Evolutionary conservation across 2,797 vertebrate genomes (phyloP).

Genomic region (Zenarchopterus dispar): DNA sequence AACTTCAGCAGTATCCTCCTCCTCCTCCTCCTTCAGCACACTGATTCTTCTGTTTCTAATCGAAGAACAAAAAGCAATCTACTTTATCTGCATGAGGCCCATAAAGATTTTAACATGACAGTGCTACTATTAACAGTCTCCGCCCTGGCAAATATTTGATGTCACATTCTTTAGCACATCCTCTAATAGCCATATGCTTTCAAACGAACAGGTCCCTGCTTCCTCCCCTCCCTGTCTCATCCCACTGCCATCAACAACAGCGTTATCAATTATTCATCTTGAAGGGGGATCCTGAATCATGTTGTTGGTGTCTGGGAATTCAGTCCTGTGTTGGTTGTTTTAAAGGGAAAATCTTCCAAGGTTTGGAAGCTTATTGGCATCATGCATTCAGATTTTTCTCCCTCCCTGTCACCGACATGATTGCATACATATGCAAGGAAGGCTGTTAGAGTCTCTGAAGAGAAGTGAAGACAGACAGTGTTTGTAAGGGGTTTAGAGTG

Average conservation of each 20-base stretch:
- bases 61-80: conserved; percentile 21
- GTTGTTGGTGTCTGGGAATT: conserved; percentile 62
- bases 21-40: background rate
- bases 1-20: background rate
- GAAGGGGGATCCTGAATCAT: conserved; percentile 53
- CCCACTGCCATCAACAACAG: conserved; percentile 42
- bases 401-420: conserved; percentile 30
- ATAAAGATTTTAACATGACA: conserved; percentile 24
- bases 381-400: conserved; percentile 22
- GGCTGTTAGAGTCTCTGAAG: conserved; percentile 42
- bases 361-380: conserved; percentile 56
- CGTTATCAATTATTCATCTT: conserved; percentile 66
- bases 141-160: conserved; percentile 58
- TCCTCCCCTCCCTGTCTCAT: conserved; percentile 40
- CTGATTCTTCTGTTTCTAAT: background rate
- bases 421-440: conserved; percentile 36
- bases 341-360: conserved; percentile 54
- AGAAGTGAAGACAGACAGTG: conserved; percentile 22
- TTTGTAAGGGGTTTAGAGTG: conserved; percentile 39
- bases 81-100: conserved; percentile 22
- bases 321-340: conserved; percentile 60
- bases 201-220: conserved; percentile 59
- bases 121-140: conserved; percentile 47
- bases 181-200: conserved; percentile 55
- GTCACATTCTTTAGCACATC: conserved; percentile 62